A percentile compares a stretch with the other conserved stretches of the same genome.
Conservation (phyloP, 2,113 vertebrate species). For the Daboia siamensis region DNA sequence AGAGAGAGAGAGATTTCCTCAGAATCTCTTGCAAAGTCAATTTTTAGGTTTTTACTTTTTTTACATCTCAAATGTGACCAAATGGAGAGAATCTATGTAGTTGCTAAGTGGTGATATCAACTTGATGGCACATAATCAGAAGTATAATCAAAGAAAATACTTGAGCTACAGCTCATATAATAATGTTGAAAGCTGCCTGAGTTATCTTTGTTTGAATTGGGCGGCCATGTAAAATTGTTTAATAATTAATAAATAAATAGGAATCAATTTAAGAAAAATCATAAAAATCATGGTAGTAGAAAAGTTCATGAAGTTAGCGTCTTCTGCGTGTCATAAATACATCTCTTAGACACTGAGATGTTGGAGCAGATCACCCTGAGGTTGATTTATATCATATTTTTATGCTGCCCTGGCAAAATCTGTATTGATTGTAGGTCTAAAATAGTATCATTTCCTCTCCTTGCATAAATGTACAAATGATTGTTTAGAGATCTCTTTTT, state of each 20-base stretch:
- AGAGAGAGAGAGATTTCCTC: background rate
- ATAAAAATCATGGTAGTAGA: background rate
- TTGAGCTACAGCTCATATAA: too few species aligned
- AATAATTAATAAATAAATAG: too few species aligned
- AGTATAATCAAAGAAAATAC: background rate
- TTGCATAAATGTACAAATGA: background rate
- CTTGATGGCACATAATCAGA: too few species aligned
- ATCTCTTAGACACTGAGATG: constrained; percentile 10
- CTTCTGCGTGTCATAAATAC: background rate
- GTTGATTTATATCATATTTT: constrained; percentile 3
- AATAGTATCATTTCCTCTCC: background rate
- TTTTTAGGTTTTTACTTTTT: background rate
- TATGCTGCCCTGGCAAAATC: constrained; percentile 4
- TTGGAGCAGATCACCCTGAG: constrained; percentile 10
- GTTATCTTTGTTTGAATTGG: too few species aligned
- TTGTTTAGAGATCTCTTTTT: background rate
- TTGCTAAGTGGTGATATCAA: too few species aligned
- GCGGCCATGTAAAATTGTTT: too few species aligned
- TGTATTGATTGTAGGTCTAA: background rate
- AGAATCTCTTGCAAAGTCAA: background rate
- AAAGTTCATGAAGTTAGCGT: background rate
- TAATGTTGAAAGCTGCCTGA: too few species aligned
- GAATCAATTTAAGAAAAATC: background rate
- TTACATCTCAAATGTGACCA: background rate
- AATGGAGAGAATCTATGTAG: background rate